Conservation (phyloP, 1,140 invertebrate genomes). For the Microplitis mediator region DNA sequence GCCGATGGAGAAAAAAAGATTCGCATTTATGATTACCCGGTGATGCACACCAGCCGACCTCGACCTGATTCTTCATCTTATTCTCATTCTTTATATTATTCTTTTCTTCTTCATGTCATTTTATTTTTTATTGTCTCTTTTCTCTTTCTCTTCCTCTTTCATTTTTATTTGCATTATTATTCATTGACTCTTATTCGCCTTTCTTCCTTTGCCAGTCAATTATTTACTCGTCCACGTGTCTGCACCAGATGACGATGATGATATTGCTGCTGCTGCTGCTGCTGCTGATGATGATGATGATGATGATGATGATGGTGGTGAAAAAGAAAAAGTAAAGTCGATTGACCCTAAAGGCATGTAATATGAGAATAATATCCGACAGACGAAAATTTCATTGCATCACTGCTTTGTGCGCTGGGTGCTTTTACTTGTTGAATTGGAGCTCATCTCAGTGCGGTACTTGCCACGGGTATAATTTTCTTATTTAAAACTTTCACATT, state of each 20-base stretch:
- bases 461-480: too few relatives aligned
- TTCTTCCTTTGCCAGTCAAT: background rate
- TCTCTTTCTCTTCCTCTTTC: background rate
- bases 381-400: conserved; percentile 9
- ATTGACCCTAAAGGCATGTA: conserved; percentile 16
- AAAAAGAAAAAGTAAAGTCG: background rate
- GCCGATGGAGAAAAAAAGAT: conserved; percentile 9
- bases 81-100: conserved; percentile 19
- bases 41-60: conserved; percentile 33
- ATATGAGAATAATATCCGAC: background rate
- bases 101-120: conserved; percentile 6
- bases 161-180: conserved; percentile 6
- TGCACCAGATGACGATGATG: background rate
- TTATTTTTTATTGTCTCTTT: background rate
- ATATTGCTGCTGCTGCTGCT: background rate
- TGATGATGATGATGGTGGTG: too few relatives aligned
- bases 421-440: too few relatives aligned
- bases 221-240: background rate
- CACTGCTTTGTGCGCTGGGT: background rate
- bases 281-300: background rate
- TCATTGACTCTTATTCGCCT: conserved; percentile 1
- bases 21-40: conserved; percentile 20
- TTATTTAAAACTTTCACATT: background rate
- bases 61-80: conserved; percentile 38
- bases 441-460: too few relatives aligned